Base-by-base conservation (phyloP, 2,797 vertebrate species). In the Gila robusta region DNA sequence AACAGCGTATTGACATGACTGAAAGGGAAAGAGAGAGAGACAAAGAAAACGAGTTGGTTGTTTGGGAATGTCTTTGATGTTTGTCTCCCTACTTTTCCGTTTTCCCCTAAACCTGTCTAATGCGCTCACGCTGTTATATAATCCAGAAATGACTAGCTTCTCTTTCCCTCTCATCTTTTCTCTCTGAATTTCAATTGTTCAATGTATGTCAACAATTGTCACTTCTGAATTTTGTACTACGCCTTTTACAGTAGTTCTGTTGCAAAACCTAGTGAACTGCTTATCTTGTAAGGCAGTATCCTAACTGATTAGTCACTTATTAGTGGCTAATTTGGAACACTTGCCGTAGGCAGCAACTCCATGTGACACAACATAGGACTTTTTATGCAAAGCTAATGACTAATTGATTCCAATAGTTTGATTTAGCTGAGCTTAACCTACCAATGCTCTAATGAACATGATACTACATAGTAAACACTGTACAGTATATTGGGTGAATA, bases 31-130 rank as follows among this genome's bases (percentile, higher is more conserved):
- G 23, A 70, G 32, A 69, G 35, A 47, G 44, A 49, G 26, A 23
- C 10, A 80, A 19, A 56, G 7, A 82, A 82, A 54, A 35, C n/a
- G 35, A 72, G 16, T 71, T 79, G 41, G 52, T 71, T 85, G 83
- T 71, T 85, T 85, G 37, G 28, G 73, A 84, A 78, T 70, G 62
- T 49, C 67, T 85, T 85, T 80, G 39, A 85, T 80, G 77, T 80
- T 47, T 79, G 52, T 49, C 76, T 85, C 41, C 10, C 16, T 80
- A 77, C 6, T 67, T 47, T 67, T 77, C 17, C 41, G 1, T 76
- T 74, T 47, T 17, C 11, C 11, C 16, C 49, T 66, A 78, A 54
- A 84, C 73, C 73, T 69, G 44, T 77, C 73, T 69, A 28, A 70
- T 69, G 47, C 35, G 9, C 32, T 66, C 21, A 19, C 28, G 5